Evolutionary conservation across 2,888 invertebrate genomes (phyloP), one percentile per base, ranked within the genome.

Genomic region (Spilosoma lubricipeda): DNA sequence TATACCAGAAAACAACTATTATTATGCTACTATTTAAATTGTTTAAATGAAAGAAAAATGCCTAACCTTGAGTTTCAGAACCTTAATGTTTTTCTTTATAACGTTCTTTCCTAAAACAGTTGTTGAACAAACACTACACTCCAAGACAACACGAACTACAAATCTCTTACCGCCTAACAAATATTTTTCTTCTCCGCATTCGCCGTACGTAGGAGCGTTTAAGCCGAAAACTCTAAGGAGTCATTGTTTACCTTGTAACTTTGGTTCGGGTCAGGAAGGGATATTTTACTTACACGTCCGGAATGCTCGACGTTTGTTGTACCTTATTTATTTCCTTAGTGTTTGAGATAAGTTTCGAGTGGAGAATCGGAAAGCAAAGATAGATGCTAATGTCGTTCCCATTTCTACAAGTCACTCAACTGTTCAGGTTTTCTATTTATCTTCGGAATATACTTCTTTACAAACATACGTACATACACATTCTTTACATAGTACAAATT

Each of bases 271-370:
- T 84, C 88, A 85, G 87, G 80, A 87, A 87, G 84, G 87, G 87
- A 86, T 87, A 83, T 87, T 88, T 88, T 88, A 87, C 86, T 87
- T 85, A 86, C 80, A 81, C 82, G 81, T 80, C 81, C 82, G 84
- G 80, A 85, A 84, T 77, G 73, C 75, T 69, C 69, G 79, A 69
- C 67, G 79, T 83, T 79, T 83, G 83, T 80, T 84, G 74, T 76
- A 75, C 71, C 73, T 85, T 84, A 83, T 84, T 84, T 84, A 84
- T 84, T 80, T 80, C 79, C 77, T 75, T 71, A 83, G 78, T 74
- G 79, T 85, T 80, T 74, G 71, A 74, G 73, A 76, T 77, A 75
- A 78, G 72, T 79, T 81, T 83, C 71, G 52, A 73, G 67, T 69
- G 75, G 23, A 67, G 64, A 72, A 70, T 84, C 76, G 68, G 18